Evolutionary conservation across 2,113 vertebrate species (phyloP).

Genomic region (Corythoichthys haematopterus): DNA sequence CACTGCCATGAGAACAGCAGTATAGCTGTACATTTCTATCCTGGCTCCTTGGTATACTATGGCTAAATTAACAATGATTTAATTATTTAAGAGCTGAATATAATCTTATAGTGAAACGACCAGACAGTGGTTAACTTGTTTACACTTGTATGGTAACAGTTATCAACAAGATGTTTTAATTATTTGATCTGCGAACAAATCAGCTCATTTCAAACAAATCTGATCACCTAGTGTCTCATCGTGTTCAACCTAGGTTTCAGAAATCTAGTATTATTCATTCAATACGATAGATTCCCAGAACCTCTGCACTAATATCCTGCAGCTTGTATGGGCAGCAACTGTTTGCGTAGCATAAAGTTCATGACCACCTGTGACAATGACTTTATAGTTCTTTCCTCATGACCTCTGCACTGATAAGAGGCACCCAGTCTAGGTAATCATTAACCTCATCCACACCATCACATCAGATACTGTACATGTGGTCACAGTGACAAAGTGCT

Average conservation of each 20-base stretch:
- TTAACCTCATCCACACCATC: slow-evolving; percentile 7
- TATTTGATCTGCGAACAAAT: too few species aligned
- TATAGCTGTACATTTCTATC: neutral
- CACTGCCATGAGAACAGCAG: neutral
- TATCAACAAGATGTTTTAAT: neutral
- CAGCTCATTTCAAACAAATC: too few species aligned
- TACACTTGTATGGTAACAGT: neutral
- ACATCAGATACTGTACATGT: neutral
- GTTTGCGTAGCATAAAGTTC: neutral
- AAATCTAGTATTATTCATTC: too few species aligned
- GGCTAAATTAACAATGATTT: neutral
- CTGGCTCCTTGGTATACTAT: neutral
- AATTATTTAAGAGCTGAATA: neutral
- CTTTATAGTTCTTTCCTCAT: slow-evolving; percentile 15
- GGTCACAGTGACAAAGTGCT: slow-evolving; percentile 12
- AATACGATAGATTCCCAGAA: neutral
- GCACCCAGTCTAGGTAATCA: slow-evolving; percentile 3
- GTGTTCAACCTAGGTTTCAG: too few species aligned
- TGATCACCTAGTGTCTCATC: too few species aligned
- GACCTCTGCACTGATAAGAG: slow-evolving; percentile 25
- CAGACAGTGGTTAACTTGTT: neutral
- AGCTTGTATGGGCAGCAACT: neutral
- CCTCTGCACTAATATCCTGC: neutral
- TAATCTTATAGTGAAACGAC: neutral
- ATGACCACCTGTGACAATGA: neutral